phyloP scores from a whole-genome alignment of 2,113 vertebrate species.

The Poecile atricapillus region DNA sequence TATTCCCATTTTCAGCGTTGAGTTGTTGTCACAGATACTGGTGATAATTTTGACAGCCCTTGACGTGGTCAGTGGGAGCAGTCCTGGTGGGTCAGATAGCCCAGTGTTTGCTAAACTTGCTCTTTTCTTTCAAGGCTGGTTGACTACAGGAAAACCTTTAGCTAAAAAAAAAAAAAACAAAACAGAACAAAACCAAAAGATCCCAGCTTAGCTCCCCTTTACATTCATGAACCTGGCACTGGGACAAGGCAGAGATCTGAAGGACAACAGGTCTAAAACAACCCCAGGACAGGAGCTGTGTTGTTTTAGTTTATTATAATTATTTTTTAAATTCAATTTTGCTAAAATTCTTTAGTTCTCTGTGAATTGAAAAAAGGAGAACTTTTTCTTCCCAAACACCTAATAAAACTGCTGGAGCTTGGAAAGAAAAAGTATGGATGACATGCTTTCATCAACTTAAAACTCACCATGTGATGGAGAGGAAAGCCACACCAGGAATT shows the following conservation, averaged over 20 bases:
- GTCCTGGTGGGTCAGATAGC: background rate
- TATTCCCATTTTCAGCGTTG: accelerated
- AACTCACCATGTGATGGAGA: background rate
- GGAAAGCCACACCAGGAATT: background rate
- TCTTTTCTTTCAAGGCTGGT: background rate
- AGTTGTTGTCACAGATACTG: background rate
- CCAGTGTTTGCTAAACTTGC: background rate
- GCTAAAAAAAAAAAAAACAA: slow-evolving; percentile 21
- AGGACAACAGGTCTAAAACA: background rate
- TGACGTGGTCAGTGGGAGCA: background rate
- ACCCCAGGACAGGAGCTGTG: background rate
- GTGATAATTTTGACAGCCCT: background rate
- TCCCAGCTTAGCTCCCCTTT: background rate
- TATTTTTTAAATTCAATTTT: background rate
- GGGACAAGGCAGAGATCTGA: background rate
- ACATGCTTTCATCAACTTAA: background rate
- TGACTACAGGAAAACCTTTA: slow-evolving; percentile 25
- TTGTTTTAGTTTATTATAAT: background rate
- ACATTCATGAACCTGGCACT: background rate
- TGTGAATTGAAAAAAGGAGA: background rate
- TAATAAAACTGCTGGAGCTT: background rate
- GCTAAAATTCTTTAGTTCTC: background rate
- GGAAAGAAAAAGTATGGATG: background rate
- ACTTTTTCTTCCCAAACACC: background rate
- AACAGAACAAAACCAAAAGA: background rate